phyloP scores from a whole-genome alignment of 2,888 invertebrate genomes.

The Boloria euphrosyne region DNA sequence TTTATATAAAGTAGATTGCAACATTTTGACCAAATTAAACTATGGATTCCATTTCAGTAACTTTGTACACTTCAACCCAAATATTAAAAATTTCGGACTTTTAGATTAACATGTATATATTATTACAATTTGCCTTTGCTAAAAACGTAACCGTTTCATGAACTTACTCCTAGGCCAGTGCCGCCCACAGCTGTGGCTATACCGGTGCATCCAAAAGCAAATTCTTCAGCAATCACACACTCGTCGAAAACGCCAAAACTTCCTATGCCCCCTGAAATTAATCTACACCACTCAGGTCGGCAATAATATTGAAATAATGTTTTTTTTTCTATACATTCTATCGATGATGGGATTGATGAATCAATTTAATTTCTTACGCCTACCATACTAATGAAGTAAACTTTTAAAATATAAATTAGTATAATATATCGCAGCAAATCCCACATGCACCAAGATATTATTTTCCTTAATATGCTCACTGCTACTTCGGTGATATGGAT shows the following conservation, averaged over 20 bases:
- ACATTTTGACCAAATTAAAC: no score
- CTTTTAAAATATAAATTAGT: constrained; percentile 1
- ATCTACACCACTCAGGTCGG: constrained; percentile 26
- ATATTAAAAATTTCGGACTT: no score
- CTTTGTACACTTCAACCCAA: no score
- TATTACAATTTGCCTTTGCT: neutral
- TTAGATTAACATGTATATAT: neutral
- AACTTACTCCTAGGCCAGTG: constrained; percentile 42
- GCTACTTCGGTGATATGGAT: constrained; percentile 91
- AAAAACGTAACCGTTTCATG: neutral
- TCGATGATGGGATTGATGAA: no score
- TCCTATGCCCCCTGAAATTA: constrained; percentile 72
- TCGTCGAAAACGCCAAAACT: constrained; percentile 80
- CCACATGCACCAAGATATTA: constrained; percentile 20
- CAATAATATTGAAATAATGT: neutral
- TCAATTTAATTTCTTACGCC: no score
- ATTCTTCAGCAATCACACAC: constrained; percentile 82
- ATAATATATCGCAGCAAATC: neutral
- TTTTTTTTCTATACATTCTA: no score
- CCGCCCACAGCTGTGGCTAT: constrained; percentile 63
- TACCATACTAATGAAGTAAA: neutral
- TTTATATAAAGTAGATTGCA: no score
- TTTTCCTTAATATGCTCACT: constrained; percentile 56
- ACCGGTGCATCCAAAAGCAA: constrained; percentile 85
- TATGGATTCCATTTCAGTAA: no score